These are phyloP conservation scores for Bombus picipes DNA, from an alignment of 1,140 invertebrate genomes.

Conservation along the genomic window DNA sequence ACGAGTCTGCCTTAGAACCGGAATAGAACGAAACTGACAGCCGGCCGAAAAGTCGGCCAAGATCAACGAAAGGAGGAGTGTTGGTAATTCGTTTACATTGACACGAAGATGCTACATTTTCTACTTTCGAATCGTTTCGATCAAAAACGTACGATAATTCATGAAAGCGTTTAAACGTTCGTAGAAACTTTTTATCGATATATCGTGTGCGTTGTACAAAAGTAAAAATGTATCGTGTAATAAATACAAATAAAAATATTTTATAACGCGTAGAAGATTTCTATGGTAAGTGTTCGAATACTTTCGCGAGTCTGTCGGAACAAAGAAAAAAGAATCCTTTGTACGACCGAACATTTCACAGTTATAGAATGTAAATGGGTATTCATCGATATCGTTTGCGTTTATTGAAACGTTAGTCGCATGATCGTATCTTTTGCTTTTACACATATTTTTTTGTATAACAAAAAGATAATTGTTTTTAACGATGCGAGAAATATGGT, in stretches of 20 bases:
- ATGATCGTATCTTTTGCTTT: neutral
- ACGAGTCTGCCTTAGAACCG: slow-evolving; percentile 30
- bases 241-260: too few species aligned
- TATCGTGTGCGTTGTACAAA: too few species aligned
- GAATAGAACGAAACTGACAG: slow-evolving; percentile 34
- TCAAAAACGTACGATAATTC: too few species aligned
- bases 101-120: neutral
- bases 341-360: neutral
- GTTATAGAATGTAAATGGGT: neutral
- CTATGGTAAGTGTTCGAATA: too few species aligned
- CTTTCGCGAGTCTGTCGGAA: too few species aligned
- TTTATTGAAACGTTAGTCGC: neutral
- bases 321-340: neutral
- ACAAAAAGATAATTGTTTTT: slow-evolving; percentile 5
- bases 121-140: neutral
- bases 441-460: neutral
- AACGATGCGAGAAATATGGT: neutral
- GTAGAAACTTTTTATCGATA: too few species aligned
- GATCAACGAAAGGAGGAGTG: slow-evolving; percentile 50
- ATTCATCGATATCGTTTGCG: neutral
- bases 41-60: slow-evolving; percentile 39
- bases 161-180: too few species aligned
- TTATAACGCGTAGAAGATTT: too few species aligned
- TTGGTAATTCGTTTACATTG: neutral
- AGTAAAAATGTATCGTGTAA: too few species aligned